A percentile compares a stretch with the other conserved stretches of the same genome.
Conservation (phyloP, 2,888 invertebrate species). For the Drosophila planitibia region DNA sequence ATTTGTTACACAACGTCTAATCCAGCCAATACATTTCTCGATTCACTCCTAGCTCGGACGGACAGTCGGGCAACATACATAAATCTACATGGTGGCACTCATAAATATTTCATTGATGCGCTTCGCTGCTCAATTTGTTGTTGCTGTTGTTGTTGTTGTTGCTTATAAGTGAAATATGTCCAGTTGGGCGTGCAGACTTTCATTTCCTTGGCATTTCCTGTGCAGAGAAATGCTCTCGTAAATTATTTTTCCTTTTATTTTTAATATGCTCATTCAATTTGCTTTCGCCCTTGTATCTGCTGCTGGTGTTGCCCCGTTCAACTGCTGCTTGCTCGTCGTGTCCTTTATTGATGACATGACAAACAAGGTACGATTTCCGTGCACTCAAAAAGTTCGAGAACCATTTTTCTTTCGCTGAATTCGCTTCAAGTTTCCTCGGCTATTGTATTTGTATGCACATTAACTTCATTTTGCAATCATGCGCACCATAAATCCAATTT, state of each 20-base stretch:
- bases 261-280: slow-evolving; percentile 79
- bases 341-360: slow-evolving; percentile 81
- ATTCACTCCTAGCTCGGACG: slow-evolving; percentile 36
- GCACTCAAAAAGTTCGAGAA: slow-evolving; percentile 58
- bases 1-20: slow-evolving; percentile 30
- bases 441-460: slow-evolving; percentile 71
- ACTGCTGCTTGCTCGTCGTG: slow-evolving; percentile 30
- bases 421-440: slow-evolving; percentile 21
- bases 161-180: slow-evolving; percentile 53
- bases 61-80: slow-evolving; percentile 47
- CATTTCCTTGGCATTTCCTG: slow-evolving; percentile 75
- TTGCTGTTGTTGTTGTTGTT: slow-evolving; percentile 14
- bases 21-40: slow-evolving; percentile 66
- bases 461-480: slow-evolving; percentile 79
- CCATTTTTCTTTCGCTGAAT: slow-evolving; percentile 60
- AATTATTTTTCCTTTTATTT: slow-evolving; percentile 48
- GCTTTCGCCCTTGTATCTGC: slow-evolving; percentile 32
- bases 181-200: slow-evolving; percentile 46
- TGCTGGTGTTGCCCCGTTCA: slow-evolving; percentile 3
- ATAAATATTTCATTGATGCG: slow-evolving; percentile 74
- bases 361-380: slow-evolving; percentile 78
- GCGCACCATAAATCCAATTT: slow-evolving; percentile 80
- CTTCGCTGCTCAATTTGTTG: slow-evolving; percentile 48
- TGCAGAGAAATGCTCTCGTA: slow-evolving; percentile 34
- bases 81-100: slow-evolving; percentile 65